Conservation (phyloP, 2,888 invertebrate species). For the Eilema griseolum region DNA sequence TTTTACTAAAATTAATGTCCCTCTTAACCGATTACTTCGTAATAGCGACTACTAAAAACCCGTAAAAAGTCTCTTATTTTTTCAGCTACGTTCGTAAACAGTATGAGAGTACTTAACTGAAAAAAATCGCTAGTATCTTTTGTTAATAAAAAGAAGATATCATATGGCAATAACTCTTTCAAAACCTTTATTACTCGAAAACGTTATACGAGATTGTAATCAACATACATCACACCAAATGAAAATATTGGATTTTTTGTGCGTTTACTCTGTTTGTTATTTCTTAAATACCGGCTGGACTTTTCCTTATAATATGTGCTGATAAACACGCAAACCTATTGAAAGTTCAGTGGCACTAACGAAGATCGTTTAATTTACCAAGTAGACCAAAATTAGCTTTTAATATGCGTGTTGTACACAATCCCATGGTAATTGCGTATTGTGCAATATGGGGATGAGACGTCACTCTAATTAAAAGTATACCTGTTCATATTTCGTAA, state of each 20-base stretch:
- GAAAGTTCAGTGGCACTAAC: background rate
- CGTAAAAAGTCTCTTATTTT: constrained; percentile 16
- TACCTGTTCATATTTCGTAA: no score
- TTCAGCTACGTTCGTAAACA: constrained; percentile 12
- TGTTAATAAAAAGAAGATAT: background rate
- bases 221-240: background rate
- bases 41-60: constrained; percentile 12
- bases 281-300: background rate
- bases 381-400: background rate
- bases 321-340: background rate
- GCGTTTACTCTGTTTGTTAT: background rate
- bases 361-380: background rate
- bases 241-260: background rate
- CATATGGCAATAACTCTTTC: background rate
- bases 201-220: background rate
- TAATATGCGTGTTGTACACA: background rate
- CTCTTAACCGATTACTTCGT: constrained; percentile 23
- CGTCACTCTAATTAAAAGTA: no score
- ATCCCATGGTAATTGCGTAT: background rate
- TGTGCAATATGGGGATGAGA: no score
- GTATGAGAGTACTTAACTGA: background rate
- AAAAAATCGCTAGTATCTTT: constrained; percentile 9
- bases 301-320: background rate
- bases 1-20: constrained; percentile 33
- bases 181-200: background rate